Conservation (phyloP, 2,888 invertebrate species). For the Ectemnius lituratus region DNA sequence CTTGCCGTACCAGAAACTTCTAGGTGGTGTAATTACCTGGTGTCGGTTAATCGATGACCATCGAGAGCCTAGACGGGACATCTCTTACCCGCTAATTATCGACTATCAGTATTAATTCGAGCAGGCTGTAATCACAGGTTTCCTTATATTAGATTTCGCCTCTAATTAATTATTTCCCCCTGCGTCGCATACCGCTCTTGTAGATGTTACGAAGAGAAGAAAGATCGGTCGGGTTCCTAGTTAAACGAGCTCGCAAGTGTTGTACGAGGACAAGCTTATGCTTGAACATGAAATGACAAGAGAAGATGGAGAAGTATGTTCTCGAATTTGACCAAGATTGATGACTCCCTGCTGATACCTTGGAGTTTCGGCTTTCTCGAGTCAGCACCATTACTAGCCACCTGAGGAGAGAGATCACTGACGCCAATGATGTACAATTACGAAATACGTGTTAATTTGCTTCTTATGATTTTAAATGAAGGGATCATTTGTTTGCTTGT, state of each 20-base stretch:
- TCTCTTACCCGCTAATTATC: constrained; percentile 70
- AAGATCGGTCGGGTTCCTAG: not conserved
- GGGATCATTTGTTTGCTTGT: too few species aligned
- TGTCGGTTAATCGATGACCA: constrained; percentile 65
- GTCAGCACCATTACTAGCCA: too few species aligned
- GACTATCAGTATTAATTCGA: constrained; percentile 72
- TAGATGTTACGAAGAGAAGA: too few species aligned
- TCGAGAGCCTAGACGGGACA: constrained; percentile 49
- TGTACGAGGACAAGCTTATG: not conserved
- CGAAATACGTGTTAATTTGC: not conserved
- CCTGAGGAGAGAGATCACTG: too few species aligned
- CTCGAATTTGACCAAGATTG: constrained; percentile 42
- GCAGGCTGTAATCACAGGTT: constrained; percentile 62
- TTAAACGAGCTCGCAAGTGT: not conserved
- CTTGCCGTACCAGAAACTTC: constrained; percentile 49
- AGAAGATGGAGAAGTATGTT: constrained; percentile 30
- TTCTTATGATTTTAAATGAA: too few species aligned
- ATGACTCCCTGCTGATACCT: constrained; percentile 8
- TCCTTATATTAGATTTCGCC: constrained; percentile 62
- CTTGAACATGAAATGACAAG: constrained; percentile 24
- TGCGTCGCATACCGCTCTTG: not conserved
- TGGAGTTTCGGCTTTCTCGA: too few species aligned
- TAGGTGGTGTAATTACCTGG: constrained; percentile 52
- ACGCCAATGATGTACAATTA: not conserved
- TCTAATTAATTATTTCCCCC: constrained; percentile 68